Evolutionary conservation across 2,113 vertebrate species (phyloP).

Genomic region (Antechinus flavipes): DNA sequence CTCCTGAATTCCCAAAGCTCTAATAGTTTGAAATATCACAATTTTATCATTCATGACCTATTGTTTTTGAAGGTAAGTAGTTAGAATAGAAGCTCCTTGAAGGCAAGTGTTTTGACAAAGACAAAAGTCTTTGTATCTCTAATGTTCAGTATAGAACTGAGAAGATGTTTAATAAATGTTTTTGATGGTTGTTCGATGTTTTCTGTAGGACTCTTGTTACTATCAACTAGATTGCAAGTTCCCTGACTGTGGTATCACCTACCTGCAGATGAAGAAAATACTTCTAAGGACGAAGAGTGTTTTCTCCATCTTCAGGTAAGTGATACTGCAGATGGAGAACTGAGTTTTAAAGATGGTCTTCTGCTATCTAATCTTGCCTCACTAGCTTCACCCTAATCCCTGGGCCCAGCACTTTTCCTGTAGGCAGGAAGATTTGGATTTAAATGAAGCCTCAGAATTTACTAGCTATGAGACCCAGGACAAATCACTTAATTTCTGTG

Average conservation of each 20-base stretch:
- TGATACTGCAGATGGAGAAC: neutral
- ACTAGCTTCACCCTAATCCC: neutral
- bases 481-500: neutral
- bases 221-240: neutral
- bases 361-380: fast-evolving
- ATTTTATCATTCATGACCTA: neutral
- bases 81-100: neutral
- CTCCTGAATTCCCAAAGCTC: neutral
- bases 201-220: neutral
- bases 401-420: neutral
- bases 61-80: neutral
- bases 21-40: neutral
- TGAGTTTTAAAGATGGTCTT: neutral
- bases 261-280: too few relatives aligned
- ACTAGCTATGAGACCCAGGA: neutral
- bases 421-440: neutral
- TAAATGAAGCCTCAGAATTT: neutral
- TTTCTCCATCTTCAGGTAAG: neutral
- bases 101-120: neutral
- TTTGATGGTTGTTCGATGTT: neutral
- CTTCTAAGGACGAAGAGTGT: neutral
- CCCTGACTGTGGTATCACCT: too few relatives aligned
- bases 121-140: neutral
- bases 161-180: neutral
- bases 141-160: neutral